These are phyloP conservation scores for Corythornis vintsioides DNA, from an alignment of 2,113 vertebrate genomes.

Conservation along the genomic window DNA sequence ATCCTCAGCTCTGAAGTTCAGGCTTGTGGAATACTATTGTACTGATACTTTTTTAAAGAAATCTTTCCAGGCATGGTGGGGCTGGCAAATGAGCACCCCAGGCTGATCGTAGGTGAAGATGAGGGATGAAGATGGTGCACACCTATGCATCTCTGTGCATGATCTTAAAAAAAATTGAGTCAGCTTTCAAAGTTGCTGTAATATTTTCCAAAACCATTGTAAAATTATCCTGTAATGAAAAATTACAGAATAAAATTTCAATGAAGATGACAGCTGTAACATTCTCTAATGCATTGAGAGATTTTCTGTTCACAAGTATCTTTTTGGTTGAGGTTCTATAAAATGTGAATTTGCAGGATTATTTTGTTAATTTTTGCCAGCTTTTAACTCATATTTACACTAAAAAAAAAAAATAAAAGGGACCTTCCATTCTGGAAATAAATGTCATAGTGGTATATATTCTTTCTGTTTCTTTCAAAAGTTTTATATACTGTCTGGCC, in stretches of 20 bases:
- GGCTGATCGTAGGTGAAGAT: not conserved
- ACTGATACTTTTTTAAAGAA: not conserved
- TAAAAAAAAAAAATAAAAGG: not conserved
- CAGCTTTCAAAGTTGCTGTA: not conserved
- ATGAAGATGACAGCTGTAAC: not conserved
- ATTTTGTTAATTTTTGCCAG: not conserved
- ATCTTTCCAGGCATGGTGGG: not conserved
- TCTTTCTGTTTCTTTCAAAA: not conserved
- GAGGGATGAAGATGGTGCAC: not conserved
- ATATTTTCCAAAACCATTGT: not conserved
- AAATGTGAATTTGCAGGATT: not conserved
- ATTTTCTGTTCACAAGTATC: not conserved
- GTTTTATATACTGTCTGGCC: not conserved
- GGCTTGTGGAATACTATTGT: not conserved
- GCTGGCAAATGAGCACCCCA: not conserved
- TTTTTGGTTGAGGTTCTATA: not conserved
- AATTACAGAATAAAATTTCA: not conserved
- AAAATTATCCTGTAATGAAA: not conserved
- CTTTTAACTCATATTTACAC: not conserved
- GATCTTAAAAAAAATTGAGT: not conserved
- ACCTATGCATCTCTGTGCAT: not conserved
- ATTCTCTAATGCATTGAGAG: not conserved
- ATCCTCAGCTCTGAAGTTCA: not conserved
- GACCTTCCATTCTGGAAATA: not conserved
- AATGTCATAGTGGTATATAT: not conserved